Base-by-base conservation (phyloP, 2,797 vertebrate genomes). In the Heliangelus exortis region DNA sequence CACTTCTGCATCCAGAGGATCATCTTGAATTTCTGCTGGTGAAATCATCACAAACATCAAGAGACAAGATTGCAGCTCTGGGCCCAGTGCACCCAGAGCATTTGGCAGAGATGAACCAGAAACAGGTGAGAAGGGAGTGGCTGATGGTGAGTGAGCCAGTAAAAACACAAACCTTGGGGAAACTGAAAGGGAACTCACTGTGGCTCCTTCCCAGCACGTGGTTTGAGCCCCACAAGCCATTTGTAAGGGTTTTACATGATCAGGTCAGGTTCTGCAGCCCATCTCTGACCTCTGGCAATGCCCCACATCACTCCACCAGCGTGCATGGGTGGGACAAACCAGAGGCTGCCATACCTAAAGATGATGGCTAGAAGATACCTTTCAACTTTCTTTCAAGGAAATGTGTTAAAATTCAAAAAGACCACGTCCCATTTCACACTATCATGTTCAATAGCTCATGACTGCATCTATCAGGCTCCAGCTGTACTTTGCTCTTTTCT, bases 1-100 rank as follows among this genome's bases (percentile, higher is more conserved):
- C 63, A 36, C 0, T 0, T 50, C 78, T 76, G 57, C 62, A 55
- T 53, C 0, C 0, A 62, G 61, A 59, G 15, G 34, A 81, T 72
- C 9, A 1, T 45, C 71, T 39, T 7, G 10, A 66, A 31, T n/a
- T 66, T 57, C 72, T 55, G 8, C 16, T 87, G 66, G 77, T 77
- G 61, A 89, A 96, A 87, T 68, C n/a, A 79, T 39, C 9, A 2
- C 59, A 59, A 18, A 66, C 31, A 33, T 39, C 67, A 68, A 78
- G 51, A 75, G 55, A 31, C 0, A 9, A 54, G n/a, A 31, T 13
- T 48, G 10, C 5, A 28, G 21, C 0, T 0, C 18, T 19, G 43
- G n/a, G 17, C 31, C 25, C 59, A 63, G 75, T 1, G 2, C 25
- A 77, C 39, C 31, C 73, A 47, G n/a, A 41, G 43, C 6, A 1